These are phyloP conservation scores for Sakesphorus luctuosus DNA, from an alignment of 2,113 vertebrate genomes.

Conservation along the genomic window DNA sequence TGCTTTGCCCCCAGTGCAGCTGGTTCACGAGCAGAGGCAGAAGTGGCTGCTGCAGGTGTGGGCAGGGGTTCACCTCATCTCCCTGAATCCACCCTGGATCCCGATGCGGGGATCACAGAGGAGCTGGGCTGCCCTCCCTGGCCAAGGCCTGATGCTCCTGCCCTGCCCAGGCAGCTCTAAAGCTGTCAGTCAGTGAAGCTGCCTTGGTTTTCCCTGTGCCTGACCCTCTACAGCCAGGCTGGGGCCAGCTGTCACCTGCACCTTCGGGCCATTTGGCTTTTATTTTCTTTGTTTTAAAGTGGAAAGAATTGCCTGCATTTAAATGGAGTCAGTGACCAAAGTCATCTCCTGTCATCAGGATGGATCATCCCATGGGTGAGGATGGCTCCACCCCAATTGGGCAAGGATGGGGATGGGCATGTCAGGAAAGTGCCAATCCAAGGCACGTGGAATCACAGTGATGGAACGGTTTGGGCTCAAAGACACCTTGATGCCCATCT, in stretches of 20 bases:
- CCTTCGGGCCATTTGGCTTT: not conserved
- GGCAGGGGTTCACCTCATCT: not conserved
- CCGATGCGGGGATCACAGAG: too few species aligned
- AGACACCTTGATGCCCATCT: not conserved
- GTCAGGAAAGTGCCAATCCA: not conserved
- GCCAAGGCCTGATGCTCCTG: not conserved
- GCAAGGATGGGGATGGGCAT: not conserved
- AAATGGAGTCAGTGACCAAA: not conserved
- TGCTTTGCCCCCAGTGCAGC: fast-evolving
- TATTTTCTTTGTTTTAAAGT: not conserved
- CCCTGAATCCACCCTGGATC: not conserved
- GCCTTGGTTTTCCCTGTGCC: not conserved
- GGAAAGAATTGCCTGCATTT: not conserved
- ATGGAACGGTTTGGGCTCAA: not conserved
- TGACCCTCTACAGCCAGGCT: not conserved
- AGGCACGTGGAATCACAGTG: not conserved
- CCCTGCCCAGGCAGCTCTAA: not conserved
- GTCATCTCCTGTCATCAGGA: not conserved
- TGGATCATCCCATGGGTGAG: not conserved
- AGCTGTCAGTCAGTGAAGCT: not conserved
- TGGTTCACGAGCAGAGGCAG: not conserved
- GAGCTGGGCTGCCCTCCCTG: not conserved
- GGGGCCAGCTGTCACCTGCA: not conserved
- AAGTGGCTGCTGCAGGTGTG: too few species aligned
- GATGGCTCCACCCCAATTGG: fast-evolving